Evolutionary conservation across 2,113 vertebrate species (phyloP).

Genomic region (Perca schrenkii): DNA sequence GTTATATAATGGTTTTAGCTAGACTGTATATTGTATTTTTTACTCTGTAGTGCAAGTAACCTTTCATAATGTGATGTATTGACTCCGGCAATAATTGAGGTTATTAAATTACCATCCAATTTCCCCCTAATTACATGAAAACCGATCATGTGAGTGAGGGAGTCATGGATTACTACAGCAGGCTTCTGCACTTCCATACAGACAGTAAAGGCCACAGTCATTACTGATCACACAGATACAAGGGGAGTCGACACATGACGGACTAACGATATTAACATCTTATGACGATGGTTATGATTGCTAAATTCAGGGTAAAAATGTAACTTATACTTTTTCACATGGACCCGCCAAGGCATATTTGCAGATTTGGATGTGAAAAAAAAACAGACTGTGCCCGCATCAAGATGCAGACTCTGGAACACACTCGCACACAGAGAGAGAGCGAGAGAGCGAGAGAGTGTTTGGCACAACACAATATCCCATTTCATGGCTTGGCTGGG

Average conservation of each 20-base stretch:
- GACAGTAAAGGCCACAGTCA: conserved; percentile 37
- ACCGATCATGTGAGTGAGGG: conserved; percentile 48
- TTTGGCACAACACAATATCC: conserved; percentile 67
- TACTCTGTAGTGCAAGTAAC: neutral
- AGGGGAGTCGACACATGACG: neutral
- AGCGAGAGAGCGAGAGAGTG: neutral
- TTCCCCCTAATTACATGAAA: conserved; percentile 59
- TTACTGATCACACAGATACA: neutral
- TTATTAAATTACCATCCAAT: conserved; percentile 72
- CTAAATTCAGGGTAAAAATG: conserved; percentile 2
- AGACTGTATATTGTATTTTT: neutral
- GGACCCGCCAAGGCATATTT: neutral
- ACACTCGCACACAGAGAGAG: neutral
- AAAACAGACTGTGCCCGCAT: neutral
- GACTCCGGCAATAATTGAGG: conserved; percentile 40
- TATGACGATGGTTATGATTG: neutral
- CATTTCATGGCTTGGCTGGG: conserved; percentile 68
- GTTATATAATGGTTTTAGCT: neutral
- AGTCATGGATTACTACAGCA: conserved; percentile 35
- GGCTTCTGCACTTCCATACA: neutral
- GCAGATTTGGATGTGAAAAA: conserved; percentile 38
- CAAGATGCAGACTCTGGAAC: conserved; percentile 33
- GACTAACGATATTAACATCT: conserved; percentile 31
- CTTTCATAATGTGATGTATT: conserved; percentile 22
- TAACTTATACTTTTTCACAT: conserved; percentile 13